A percentile compares a stretch with the other conserved stretches of the same genome.
phyloP scores from a whole-genome alignment of 1,140 invertebrate genomes.

The Pseudomyrmex pallidus region DNA sequence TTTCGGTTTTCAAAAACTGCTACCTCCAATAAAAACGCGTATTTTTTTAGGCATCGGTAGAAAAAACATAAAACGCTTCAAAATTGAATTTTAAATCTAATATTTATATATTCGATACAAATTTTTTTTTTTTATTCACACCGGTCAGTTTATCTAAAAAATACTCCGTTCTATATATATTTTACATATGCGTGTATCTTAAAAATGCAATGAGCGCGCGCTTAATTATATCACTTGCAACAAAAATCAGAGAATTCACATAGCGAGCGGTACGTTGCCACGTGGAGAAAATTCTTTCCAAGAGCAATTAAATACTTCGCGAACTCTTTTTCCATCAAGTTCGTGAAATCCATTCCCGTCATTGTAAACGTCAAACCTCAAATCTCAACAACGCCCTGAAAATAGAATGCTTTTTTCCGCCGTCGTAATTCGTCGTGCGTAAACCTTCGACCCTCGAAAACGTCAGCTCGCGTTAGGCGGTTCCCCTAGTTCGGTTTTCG shows the following conservation, averaged over 20 bases:
- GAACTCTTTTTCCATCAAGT: neutral
- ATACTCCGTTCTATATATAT: neutral
- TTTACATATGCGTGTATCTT: no score
- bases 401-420: constrained; percentile 39
- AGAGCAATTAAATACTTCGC: neutral
- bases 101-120: constrained; percentile 46
- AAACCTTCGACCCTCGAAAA: constrained; percentile 32
- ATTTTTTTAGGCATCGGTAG: constrained; percentile 34
- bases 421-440: constrained; percentile 43
- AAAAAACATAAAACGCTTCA: constrained; percentile 41
- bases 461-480: constrained; percentile 39
- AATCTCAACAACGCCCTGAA: constrained; percentile 31
- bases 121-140: constrained; percentile 44
- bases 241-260: no score
- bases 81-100: constrained; percentile 52
- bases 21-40: constrained; percentile 47
- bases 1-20: constrained; percentile 51
- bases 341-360: neutral
- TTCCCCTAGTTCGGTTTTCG: constrained; percentile 14
- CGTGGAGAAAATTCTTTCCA: neutral
- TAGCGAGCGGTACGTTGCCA: no score
- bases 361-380: constrained; percentile 8
- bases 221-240: no score
- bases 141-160: constrained; percentile 39
- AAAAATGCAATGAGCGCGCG: no score